Conservation (phyloP, 2,797 vertebrate species). For the Meda fulgida region DNA sequence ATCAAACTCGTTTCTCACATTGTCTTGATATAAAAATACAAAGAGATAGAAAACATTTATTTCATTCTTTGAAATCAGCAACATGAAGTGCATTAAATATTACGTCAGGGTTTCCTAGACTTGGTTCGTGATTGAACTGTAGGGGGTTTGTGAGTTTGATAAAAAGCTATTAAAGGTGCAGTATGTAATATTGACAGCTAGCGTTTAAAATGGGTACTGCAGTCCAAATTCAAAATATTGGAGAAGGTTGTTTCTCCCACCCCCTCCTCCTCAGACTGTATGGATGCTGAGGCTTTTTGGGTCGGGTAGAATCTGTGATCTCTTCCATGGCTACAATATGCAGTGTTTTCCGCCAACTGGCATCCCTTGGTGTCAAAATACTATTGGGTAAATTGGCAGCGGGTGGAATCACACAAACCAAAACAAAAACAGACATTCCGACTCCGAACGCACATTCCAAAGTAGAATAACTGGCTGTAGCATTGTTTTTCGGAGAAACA, state of each 20-base stretch:
- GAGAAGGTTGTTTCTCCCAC: too few relatives aligned
- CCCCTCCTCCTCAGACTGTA: too few relatives aligned
- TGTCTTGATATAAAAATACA: neutral
- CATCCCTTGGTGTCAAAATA: neutral
- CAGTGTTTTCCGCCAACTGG: neutral
- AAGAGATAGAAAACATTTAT: neutral
- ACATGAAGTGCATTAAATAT: too few relatives aligned
- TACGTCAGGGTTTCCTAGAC: too few relatives aligned
- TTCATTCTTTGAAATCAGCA: neutral
- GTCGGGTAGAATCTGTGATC: neutral
- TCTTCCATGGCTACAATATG: neutral
- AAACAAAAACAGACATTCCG: neutral
- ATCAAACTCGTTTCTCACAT: neutral
- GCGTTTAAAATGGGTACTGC: too few relatives aligned
- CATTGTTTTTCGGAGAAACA: neutral
- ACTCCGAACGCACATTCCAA: too few relatives aligned
- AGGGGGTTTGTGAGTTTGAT: too few relatives aligned
- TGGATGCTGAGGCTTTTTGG: neutral
- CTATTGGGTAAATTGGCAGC: neutral
- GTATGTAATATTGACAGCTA: too few relatives aligned
- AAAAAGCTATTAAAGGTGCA: too few relatives aligned
- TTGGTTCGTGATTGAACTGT: too few relatives aligned
- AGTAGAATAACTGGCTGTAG: neutral
- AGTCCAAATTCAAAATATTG: too few relatives aligned
- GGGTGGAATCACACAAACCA: neutral